Base-by-base conservation (phyloP, 1,140 invertebrate species). In the Mycetomoellerius zeteki region DNA sequence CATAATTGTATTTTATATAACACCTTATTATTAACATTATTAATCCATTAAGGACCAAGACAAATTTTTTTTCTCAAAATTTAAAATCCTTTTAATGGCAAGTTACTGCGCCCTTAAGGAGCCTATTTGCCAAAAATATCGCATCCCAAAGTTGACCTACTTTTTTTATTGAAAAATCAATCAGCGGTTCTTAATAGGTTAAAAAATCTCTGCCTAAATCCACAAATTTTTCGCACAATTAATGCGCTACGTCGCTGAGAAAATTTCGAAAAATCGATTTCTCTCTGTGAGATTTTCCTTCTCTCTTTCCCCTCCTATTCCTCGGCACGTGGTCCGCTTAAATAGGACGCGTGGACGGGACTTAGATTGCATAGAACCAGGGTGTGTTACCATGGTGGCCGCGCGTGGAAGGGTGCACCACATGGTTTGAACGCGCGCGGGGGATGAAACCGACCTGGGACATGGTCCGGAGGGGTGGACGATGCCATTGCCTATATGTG, bases 291-390 rank as follows among this genome's bases (percentile, higher is more conserved):
- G 67, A 88, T 69, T 86, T 89, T 56, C 21, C 50, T 14, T 67
- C 43, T 6, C 30, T 76, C 54, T 19, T 21, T 24, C 50, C 16
- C 43, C 43, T 69, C 43, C 43, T 69, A 64, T 72, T 85, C 72
- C 65, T 19, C 24, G 78, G 14, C 88, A 81, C 87, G 76, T 64
- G 87, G 76, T 89, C 73, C 58, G 86, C 77, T 90, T 90, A 85
- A 90, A 88, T 85, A 73, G 80, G 60, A 24, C 37, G 86, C 89
- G 77, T 62, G 82, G 56, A 62, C 62, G 56, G 72, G 87, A 86
- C 91, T 91, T 89, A 90, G 90, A 91, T 91, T 89, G 89, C 89
- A 89, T 87, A 90, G 86, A 86, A 67, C 85, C 58, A 67, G 89
- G 89, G 64, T 90, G 89, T 84, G 81, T 72, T 86, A 87, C 73